Evolutionary conservation across 2,797 vertebrate genomes (phyloP), one percentile per base, ranked within the genome.

Genomic region (Lycodopsis pacificus): DNA sequence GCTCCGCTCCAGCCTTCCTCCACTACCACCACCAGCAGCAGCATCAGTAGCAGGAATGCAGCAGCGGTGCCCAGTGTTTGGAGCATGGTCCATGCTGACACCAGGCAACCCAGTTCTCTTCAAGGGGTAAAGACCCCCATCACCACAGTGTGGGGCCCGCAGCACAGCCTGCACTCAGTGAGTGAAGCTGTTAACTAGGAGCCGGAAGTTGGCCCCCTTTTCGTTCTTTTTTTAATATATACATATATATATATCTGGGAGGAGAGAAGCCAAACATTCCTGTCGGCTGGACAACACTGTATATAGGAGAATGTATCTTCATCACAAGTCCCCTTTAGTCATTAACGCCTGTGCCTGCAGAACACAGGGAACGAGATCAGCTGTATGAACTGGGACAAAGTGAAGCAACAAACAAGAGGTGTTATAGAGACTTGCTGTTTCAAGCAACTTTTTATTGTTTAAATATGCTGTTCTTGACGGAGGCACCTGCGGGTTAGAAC

Each of bases 151-250:
- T 96, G 95, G 95, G 92, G 91, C 36, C 82, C 90, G 0, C 93
- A 94, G 78, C 94, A 92, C 77, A 79, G 83, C 32, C 86, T 92
- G 83, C 93, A 92, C 57, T 76, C 93, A 10, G 90, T 95, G 69
- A 94, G 91, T n/a, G 93, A 95, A 84, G 82, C 93, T 13, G 94
- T 95, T 25, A 95, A 95, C 79, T 96, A 92, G 79, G 13, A 79
- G 44, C 74, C 27, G 80, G 13, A 73, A 22, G 51, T n/a, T 40
- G 13, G 22, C 27, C 32, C 9, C 57, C 22, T 54, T 65, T 58
- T 67, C 25, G 10, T 36, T n/a, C 30, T 71, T 64, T 67, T 38
- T 53, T 13, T 19, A 5, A 27, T 27, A 3, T 27, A 34, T 19
- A 14, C 32, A 19, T 25, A n/a, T 56, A 30, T 36, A 22, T 57